Conservation (phyloP, 2,113 vertebrate species). For the Narcine bancroftii region DNA sequence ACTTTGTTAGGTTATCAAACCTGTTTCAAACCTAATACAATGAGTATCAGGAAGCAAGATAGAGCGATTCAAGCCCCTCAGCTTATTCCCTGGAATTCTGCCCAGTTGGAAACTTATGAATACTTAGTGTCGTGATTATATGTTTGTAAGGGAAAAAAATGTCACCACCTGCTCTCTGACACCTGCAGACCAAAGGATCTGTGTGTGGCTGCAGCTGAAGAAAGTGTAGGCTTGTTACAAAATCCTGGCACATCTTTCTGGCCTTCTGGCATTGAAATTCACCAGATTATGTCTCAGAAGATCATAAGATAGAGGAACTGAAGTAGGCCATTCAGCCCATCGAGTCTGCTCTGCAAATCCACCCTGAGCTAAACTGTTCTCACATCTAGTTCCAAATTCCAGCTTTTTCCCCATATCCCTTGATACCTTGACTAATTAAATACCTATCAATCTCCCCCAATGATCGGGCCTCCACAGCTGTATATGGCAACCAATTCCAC, state of each 20-base stretch:
- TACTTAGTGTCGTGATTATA: neutral
- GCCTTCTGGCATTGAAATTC: neutral
- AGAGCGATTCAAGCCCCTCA: neutral
- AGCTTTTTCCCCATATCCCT: too few species aligned
- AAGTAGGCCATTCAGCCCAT: too few species aligned
- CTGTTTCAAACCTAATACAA: neutral
- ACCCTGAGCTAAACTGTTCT: too few species aligned
- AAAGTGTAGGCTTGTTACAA: neutral
- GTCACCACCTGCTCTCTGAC: neutral
- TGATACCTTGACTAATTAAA: too few species aligned
- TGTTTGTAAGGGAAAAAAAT: too few species aligned
- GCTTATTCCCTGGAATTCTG: neutral
- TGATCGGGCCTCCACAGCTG: too few species aligned
- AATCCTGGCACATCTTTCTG: neutral
- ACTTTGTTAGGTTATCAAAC: neutral
- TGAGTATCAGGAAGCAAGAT: neutral
- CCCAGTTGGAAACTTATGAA: neutral
- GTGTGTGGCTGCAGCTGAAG: neutral
- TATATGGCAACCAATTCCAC: too few species aligned
- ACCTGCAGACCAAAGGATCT: neutral
- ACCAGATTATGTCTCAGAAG: too few species aligned
- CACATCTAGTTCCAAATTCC: too few species aligned
- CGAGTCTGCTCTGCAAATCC: too few species aligned
- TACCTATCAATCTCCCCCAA: too few species aligned
- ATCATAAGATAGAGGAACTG: too few species aligned